These are phyloP conservation scores for Rattus rattus DNA, from an alignment of 2,113 vertebrate species.

Conservation along the genomic window DNA sequence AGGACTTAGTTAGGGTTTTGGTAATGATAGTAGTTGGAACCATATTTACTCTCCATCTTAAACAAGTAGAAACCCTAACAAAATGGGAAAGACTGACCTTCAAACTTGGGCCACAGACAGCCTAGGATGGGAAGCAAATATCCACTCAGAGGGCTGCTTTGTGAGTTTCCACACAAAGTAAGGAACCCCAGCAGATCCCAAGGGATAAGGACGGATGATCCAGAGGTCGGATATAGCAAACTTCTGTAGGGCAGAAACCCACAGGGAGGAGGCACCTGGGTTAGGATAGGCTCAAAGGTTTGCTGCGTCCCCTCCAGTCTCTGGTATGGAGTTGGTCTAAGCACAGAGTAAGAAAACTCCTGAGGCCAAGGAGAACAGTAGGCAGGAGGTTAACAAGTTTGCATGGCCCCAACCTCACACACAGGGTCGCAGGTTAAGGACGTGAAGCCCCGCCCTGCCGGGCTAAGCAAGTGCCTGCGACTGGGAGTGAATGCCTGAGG, in stretches of 20 bases:
- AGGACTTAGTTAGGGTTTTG: not conserved
- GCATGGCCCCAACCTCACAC: not conserved
- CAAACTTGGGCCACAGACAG: not conserved
- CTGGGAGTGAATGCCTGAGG: not conserved
- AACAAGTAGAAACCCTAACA: not conserved
- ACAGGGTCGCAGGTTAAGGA: not conserved
- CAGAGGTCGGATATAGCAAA: not conserved
- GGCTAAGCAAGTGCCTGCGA: not conserved
- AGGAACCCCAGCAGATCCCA: not conserved
- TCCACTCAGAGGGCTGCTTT: not conserved
- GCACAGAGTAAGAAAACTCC: accelerated
- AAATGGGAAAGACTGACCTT: accelerated
- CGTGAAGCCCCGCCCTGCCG: not conserved
- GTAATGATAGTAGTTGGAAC: not conserved
- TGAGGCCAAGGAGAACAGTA: not conserved
- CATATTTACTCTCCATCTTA: not conserved
- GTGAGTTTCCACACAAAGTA: not conserved
- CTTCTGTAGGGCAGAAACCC: not conserved
- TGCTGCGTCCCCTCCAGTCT: not conserved
- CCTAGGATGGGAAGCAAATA: not conserved
- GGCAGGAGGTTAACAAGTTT: not conserved
- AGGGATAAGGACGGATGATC: not conserved
- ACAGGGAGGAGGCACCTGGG: not conserved
- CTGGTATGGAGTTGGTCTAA: not conserved
- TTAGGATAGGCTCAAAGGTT: too few relatives aligned